Conservation (phyloP, 2,113 vertebrate species). For the Lepisosteus osseus region DNA sequence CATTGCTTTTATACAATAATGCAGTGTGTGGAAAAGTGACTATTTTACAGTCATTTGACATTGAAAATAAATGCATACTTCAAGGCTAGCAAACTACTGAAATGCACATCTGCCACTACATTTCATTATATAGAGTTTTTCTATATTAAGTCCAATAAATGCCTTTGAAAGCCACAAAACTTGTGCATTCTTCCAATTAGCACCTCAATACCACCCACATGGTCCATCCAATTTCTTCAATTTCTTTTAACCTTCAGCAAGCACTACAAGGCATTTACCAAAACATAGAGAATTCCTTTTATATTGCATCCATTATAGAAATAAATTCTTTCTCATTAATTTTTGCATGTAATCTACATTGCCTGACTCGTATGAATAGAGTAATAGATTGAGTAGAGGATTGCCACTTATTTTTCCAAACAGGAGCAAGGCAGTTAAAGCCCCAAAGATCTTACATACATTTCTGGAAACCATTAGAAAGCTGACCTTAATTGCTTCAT, state of each 20-base stretch:
- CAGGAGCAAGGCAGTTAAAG: neutral
- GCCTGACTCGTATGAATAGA: conserved; percentile 17
- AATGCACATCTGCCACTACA: no score
- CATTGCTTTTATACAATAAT: no score
- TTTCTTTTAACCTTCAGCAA: conserved; percentile 3
- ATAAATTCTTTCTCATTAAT: conserved; percentile 20
- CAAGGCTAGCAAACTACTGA: no score
- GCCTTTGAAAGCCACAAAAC: neutral
- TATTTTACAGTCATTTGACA: no score
- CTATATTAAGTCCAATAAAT: neutral
- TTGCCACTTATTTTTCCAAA: conserved; percentile 10
- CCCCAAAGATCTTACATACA: conserved; percentile 15
- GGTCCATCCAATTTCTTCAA: neutral
- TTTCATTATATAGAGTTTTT: neutral
- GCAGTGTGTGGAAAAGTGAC: no score
- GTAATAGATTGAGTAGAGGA: conserved; percentile 20
- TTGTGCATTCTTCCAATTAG: neutral
- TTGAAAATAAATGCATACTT: no score
- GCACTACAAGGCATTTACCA: neutral
- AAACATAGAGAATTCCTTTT: no score
- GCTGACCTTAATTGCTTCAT: conserved; percentile 35
- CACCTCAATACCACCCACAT: no score
- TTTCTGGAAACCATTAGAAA: conserved; percentile 19
- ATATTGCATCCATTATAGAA: neutral
- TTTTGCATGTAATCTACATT: conserved; percentile 16